These are phyloP conservation scores for Amniataba percoides DNA, from an alignment of 2,797 vertebrate species.

Conservation along the genomic window DNA sequence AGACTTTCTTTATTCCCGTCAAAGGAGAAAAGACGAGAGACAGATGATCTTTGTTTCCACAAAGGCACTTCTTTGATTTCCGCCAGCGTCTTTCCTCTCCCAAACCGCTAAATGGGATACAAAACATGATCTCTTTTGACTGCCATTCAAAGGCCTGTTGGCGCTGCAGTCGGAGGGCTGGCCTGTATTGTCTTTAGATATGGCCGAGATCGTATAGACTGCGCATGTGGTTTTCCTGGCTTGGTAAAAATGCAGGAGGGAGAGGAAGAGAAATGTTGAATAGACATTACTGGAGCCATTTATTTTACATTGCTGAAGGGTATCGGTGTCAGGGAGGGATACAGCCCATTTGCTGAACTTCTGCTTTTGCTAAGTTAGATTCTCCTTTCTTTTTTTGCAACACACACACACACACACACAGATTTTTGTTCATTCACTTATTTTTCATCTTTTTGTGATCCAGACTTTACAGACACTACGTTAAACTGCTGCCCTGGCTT, in stretches of 20 bases:
- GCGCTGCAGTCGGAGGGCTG: conserved; percentile 31
- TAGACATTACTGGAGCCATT: conserved; percentile 62
- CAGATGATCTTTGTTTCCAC: conserved; percentile 67
- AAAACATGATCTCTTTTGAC: conserved; percentile 64
- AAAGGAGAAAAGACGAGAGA: conserved; percentile 53
- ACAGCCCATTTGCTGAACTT: conserved; percentile 53
- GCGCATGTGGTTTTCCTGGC: conserved; percentile 64
- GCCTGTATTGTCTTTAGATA: conserved; percentile 69
- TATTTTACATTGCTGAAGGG: conserved; percentile 50
- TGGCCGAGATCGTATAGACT: conserved; percentile 39
- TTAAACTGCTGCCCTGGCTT: not conserved
- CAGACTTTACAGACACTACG: conserved; percentile 2
- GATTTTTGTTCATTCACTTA: conserved; percentile 24
- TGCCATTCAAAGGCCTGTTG: conserved; percentile 45
- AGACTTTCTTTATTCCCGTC: conserved; percentile 55
- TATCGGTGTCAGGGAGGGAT: conserved; percentile 63
- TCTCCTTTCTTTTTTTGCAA: conserved; percentile 4
- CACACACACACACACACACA: not conserved
- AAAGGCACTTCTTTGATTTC: conserved; percentile 63
- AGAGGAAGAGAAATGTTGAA: conserved; percentile 66
- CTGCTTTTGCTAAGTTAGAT: conserved; percentile 42
- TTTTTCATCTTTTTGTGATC: conserved; percentile 25
- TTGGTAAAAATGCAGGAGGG: conserved; percentile 41
- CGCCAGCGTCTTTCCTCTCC: conserved; percentile 44
- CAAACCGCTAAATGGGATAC: conserved; percentile 57